Evolutionary conservation across 1,140 invertebrate genomes (phyloP).

Genomic region (Nasonia vitripennis): DNA sequence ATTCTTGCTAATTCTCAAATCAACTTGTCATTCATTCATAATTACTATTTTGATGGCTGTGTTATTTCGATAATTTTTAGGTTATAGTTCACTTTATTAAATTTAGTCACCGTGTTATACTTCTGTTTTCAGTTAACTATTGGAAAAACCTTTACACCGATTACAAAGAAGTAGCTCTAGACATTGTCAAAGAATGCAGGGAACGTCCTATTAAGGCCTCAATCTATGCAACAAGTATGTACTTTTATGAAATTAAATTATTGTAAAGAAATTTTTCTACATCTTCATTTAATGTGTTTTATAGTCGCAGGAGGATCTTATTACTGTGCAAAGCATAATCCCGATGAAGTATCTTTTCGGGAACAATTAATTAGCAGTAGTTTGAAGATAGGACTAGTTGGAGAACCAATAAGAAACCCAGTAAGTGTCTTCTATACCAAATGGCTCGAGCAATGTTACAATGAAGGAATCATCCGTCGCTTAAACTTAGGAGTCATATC

Average conservation of each 20-base stretch:
- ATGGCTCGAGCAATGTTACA: conserved; percentile 79
- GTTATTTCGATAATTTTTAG: not conserved
- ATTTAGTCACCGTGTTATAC: not conserved
- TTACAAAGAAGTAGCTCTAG: conserved; percentile 66
- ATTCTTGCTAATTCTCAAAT: not conserved
- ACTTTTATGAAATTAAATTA: conserved; percentile 23
- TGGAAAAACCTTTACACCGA: conserved; percentile 61
- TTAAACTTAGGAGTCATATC: conserved; percentile 83
- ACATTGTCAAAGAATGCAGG: conserved; percentile 65
- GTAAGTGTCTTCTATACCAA: conserved; percentile 80
- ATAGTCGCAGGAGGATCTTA: conserved; percentile 69
- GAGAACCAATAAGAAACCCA: conserved; percentile 80
- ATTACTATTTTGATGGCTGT: not conserved
- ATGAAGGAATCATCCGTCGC: conserved; percentile 80
- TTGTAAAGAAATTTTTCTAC: conserved; percentile 58
- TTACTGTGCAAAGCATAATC: conserved; percentile 78
- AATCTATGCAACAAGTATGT: conserved; percentile 56
- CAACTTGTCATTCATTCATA: not conserved
- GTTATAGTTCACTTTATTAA: not conserved
- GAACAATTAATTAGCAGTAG: conserved; percentile 76
- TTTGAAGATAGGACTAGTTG: conserved; percentile 81
- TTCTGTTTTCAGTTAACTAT: conserved; percentile 58
- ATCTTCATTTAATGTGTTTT: conserved; percentile 49
- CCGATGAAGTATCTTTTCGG: conserved; percentile 79
- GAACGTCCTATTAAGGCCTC: conserved; percentile 61